Base-by-base conservation (phyloP, 2,797 vertebrate genomes). In the Geotrypetes seraphini region DNA sequence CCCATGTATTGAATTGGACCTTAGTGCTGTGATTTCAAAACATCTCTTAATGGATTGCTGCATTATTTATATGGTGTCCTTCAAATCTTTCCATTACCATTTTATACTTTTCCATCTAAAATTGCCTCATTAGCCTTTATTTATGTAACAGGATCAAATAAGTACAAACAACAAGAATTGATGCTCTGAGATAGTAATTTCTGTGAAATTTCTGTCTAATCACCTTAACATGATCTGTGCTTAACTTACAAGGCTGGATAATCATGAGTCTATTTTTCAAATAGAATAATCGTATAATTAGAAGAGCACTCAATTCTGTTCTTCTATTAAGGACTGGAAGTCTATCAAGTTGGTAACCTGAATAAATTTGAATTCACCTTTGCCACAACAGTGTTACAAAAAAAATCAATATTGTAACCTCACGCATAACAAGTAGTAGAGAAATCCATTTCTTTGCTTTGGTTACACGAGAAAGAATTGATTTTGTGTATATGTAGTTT, bases 281-380 rank as follows among this genome's bases (percentile, higher is more conserved):
- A 4, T 9, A 53, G 32, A 41, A 48, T 54, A 60, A 42, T 19
- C 25, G 43, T 16, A 23, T 6, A 32, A 37, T 56, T 52, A 43
- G 25, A 43, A 50, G 24, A 37, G 8, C 27, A 34, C 14, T 34
- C 17, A 12, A 29, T 38, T 52, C 42, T 51, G 39, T 42, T 47
- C 19, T 39, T n/a, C 15, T 65, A 57, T 36, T 65, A 53, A 59
- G 57, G 33, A 53, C 54, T 43, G 37, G n/a, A 12, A 10, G 16
- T 50, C 31, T 48, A 27, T 55, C 25, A 60, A 3, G 31, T 10
- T 21, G n/a, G 8, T 47, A 39, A 16, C 19, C 27, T 57, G 23
- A 38, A 49, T 56, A 30, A 25, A 50, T 47, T 29, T 59, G 21
- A 55, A 33, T 43, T 58, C 40, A 39, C 16, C 11, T 55, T 50